Percentiles rank a stretch among this genome's conserved stretches.
These are phyloP conservation scores for Echinops telfairi DNA, from an alignment of 2,113 vertebrate genomes.

Conservation along the genomic window DNA sequence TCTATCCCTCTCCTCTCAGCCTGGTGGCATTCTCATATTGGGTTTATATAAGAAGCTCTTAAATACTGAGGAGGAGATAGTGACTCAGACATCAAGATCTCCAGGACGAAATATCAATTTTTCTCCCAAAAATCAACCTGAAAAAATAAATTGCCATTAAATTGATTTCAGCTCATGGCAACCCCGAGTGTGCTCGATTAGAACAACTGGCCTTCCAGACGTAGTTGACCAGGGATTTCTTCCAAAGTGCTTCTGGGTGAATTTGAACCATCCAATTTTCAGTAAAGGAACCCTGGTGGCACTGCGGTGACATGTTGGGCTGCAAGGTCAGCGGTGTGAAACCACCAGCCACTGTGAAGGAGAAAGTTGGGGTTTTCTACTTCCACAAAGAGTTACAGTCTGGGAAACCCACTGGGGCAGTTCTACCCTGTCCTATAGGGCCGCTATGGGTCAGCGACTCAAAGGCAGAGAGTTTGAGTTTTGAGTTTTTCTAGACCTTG, in stretches of 20 bases:
- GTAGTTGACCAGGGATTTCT: background rate
- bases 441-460: too few relatives aligned
- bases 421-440: too few relatives aligned
- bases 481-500: too few relatives aligned
- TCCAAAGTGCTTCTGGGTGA: background rate
- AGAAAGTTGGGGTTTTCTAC: too few relatives aligned
- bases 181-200: background rate
- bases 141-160: background rate
- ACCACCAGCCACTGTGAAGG: too few relatives aligned
- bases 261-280: background rate
- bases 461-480: too few relatives aligned
- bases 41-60: background rate
- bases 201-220: background rate
- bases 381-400: too few relatives aligned
- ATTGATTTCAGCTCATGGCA: background rate
- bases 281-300: background rate
- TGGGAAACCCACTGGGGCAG: too few relatives aligned
- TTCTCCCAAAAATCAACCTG: background rate
- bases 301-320: too few relatives aligned
- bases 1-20: conserved; percentile 42
- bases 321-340: too few relatives aligned
- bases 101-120: background rate
- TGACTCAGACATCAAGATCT: conserved; percentile 42
- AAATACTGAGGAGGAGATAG: conserved; percentile 27
- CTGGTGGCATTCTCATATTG: background rate